Conservation (phyloP, 2,113 vertebrate genomes). For the human (Homo sapiens) region DNA sequence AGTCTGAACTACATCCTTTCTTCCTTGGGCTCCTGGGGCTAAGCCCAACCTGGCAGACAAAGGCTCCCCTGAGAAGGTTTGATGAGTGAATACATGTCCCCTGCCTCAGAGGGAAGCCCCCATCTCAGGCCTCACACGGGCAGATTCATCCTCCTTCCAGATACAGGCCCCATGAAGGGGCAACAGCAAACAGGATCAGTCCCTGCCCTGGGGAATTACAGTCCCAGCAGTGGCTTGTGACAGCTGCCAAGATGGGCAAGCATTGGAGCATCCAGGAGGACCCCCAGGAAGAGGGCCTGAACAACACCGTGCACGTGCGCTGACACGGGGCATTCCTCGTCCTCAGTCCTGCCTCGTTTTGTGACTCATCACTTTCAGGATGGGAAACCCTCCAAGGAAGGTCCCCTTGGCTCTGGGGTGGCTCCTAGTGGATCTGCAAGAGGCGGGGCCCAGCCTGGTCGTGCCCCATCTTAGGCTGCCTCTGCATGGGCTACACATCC, state of each 20-base stretch:
- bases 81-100: background rate
- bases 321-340: background rate
- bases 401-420: background rate
- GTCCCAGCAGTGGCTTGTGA: background rate
- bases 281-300: background rate
- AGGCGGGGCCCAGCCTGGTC: background rate
- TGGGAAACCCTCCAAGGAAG: background rate
- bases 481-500: no score
- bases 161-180: background rate
- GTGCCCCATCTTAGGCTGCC: fast-evolving
- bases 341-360: background rate
- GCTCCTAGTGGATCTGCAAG: background rate
- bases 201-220: background rate
- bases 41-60: background rate
- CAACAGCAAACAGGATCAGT: background rate
- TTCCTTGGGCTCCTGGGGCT: background rate
- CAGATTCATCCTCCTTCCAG: fast-evolving
- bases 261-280: background rate
- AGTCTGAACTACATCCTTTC: background rate
- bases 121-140: background rate
- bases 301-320: fast-evolving
- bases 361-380: background rate
- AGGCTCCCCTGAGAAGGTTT: background rate
- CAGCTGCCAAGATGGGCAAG: background rate
- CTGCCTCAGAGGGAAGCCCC: background rate